Evolutionary conservation across 2,797 vertebrate species (phyloP).

Genomic region (Tamandua tetradactyla): DNA sequence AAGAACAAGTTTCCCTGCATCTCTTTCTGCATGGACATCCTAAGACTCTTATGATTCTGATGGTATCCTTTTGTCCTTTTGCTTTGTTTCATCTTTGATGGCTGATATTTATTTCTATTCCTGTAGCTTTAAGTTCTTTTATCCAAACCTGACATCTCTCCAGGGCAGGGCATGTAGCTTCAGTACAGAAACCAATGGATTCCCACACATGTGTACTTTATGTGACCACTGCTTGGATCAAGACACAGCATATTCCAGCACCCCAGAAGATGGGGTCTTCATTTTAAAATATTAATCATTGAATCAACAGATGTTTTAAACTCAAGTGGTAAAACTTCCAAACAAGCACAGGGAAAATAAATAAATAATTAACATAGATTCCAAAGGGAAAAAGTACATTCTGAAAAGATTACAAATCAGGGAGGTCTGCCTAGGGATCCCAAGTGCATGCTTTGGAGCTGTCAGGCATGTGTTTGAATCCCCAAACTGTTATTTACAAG

Average conservation of each 20-base stretch:
- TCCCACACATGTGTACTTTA: background rate
- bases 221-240: background rate
- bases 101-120: background rate
- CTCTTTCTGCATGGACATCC: accelerated
- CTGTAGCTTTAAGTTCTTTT: background rate
- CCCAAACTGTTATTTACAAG: accelerated
- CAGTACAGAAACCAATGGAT: accelerated
- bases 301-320: background rate
- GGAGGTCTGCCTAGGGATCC: accelerated
- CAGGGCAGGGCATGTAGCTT: background rate
- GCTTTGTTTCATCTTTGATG: background rate
- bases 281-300: background rate
- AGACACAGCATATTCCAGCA: background rate
- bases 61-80: background rate
- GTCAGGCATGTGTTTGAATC: accelerated
- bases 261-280: background rate
- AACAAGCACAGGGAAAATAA: background rate
- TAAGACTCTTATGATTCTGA: background rate
- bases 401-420: background rate
- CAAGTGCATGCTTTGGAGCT: accelerated
- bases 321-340: background rate
- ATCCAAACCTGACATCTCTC: background rate
- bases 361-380: background rate
- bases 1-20: accelerated
- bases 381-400: background rate